A percentile compares a stretch with the other conserved stretches of the same genome.
phyloP scores from a whole-genome alignment of 2,113 vertebrate genomes.

The Pyrgilauda ruficollis region DNA sequence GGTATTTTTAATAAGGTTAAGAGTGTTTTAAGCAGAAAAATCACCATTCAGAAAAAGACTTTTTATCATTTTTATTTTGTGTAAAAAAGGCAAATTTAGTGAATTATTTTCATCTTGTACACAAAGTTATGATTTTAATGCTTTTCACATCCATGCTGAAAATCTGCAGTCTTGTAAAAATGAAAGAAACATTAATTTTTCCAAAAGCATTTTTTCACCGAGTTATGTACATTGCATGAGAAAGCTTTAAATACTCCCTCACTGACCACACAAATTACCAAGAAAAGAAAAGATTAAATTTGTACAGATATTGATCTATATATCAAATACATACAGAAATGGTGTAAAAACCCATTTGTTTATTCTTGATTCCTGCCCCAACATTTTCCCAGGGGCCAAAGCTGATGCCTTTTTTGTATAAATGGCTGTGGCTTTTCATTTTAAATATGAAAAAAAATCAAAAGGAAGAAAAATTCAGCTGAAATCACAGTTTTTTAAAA shows the following conservation, averaged over 20 bases:
- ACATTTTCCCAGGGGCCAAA: constrained; percentile 78
- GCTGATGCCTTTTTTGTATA: constrained; percentile 77
- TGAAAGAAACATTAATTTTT: constrained; percentile 84
- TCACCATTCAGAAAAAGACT: background rate
- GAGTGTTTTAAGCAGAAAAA: background rate
- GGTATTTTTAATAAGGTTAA: background rate
- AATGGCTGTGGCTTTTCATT: constrained; percentile 85
- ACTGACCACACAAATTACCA: constrained; percentile 88
- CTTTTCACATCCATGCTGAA: constrained; percentile 97
- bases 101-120: constrained; percentile 90
- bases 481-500: constrained; percentile 90
- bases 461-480: constrained; percentile 85
- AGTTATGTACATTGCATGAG: constrained; percentile 88
- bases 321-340: constrained; percentile 92
- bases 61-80: constrained; percentile 90
- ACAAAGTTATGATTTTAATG: constrained; percentile 90
- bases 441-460: constrained; percentile 88
- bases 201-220: constrained; percentile 78
- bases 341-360: constrained; percentile 89
- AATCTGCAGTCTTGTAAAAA: constrained; percentile 84
- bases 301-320: constrained; percentile 87
- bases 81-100: constrained; percentile 94
- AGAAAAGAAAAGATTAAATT: constrained; percentile 90
- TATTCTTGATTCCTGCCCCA: constrained; percentile 76
- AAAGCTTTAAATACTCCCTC: constrained; percentile 84